phyloP scores from a whole-genome alignment of 2,113 vertebrate genomes.

The Noturus placidus region DNA sequence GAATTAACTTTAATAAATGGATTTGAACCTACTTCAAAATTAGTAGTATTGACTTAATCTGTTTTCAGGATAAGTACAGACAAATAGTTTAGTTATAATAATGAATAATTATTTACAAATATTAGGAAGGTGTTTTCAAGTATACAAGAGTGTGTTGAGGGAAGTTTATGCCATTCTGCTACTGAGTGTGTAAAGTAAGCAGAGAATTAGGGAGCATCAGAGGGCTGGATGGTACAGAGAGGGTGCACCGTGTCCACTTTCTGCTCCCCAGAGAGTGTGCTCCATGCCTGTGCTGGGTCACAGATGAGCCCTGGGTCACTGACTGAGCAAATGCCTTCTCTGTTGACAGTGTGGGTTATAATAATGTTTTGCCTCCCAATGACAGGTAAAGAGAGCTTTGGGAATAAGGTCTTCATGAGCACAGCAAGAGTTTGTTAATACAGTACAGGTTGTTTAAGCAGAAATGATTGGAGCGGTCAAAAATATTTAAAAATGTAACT shows the following conservation, averaged over 20 bases:
- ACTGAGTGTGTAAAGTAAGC: not conserved
- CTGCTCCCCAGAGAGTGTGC: conserved; percentile 45
- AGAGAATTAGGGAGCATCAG: not conserved
- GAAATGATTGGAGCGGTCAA: not conserved
- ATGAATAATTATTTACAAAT: not conserved
- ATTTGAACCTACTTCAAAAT: not conserved
- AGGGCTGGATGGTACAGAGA: conserved; percentile 62
- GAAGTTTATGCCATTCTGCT: not conserved
- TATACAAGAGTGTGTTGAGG: not conserved
- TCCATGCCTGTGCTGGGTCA: conserved; percentile 74
- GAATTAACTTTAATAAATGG: not conserved
- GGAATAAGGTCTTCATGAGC: conserved; percentile 23
- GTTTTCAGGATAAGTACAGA: not conserved
- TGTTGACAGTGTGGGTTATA: conserved; percentile 69
- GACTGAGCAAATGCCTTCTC: conserved; percentile 73
- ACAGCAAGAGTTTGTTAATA: not conserved
- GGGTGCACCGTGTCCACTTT: conserved; percentile 66
- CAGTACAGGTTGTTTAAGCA: not conserved
- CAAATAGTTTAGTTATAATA: not conserved
- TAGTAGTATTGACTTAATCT: not conserved
- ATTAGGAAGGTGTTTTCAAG: not conserved
- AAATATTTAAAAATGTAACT: not conserved
- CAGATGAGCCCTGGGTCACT: conserved; percentile 86
- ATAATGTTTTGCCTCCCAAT: conserved; percentile 73
- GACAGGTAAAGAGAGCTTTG: conserved; percentile 56